phyloP scores from a whole-genome alignment of 2,888 invertebrate species.

The Clepsis dumicolana region DNA sequence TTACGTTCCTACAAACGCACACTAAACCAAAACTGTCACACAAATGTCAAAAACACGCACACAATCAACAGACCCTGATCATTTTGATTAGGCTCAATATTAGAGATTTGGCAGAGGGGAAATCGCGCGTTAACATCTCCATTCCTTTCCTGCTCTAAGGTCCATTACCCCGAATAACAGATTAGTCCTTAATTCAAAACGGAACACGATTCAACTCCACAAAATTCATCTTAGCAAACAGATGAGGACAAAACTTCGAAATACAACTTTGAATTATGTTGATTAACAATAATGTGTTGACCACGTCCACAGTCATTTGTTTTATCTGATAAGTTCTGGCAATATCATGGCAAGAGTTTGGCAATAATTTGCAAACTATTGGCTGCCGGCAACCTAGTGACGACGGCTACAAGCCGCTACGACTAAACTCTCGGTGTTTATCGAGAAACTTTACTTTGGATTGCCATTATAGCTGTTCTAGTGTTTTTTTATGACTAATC shows the following conservation, averaged over 20 bases:
- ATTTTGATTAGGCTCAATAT: no score
- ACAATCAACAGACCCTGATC: no score
- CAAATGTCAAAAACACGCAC: no score
- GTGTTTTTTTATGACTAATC: background rate
- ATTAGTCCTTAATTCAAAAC: background rate
- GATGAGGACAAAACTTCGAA: background rate
- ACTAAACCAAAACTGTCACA: no score
- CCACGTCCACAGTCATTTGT: background rate
- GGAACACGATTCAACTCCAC: background rate
- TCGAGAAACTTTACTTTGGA: conserved; percentile 10
- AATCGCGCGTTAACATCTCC: background rate
- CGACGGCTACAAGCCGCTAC: conserved; percentile 12
- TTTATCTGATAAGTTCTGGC: conserved; percentile 26
- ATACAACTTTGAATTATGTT: background rate
- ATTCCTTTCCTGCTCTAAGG: background rate
- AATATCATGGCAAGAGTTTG: conserved; percentile 13
- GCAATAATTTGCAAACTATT: conserved; percentile 28
- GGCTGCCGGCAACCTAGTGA: conserved; percentile 1
- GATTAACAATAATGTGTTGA: background rate
- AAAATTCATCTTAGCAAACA: background rate
- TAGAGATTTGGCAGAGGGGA: no score
- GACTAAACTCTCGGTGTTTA: conserved; percentile 15
- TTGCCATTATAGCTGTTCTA: background rate
- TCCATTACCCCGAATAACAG: background rate
- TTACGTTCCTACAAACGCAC: no score